phyloP scores from a whole-genome alignment of 2,888 invertebrate species.

The Chelonus formosanus region DNA sequence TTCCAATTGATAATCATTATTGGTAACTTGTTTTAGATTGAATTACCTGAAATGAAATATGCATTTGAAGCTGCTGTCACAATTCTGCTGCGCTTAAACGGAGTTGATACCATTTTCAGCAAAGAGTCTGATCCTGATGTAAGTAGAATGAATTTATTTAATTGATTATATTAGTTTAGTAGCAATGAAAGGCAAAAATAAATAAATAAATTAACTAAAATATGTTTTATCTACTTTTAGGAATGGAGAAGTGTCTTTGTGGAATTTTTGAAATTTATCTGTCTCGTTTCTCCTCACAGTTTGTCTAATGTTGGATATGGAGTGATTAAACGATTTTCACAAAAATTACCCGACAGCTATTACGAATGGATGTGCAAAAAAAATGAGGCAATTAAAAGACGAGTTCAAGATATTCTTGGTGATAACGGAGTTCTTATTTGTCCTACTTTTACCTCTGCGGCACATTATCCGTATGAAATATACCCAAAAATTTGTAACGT shows the following conservation, averaged over 20 bases:
- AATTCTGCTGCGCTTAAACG: constrained; percentile 71
- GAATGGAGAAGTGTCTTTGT: constrained; percentile 71
- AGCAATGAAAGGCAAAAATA: too few species aligned
- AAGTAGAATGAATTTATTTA: background rate
- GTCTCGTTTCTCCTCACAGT: constrained; percentile 74
- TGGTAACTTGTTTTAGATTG: constrained; percentile 64
- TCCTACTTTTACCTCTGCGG: constrained; percentile 74
- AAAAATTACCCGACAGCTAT: constrained; percentile 68
- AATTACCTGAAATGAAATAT: constrained; percentile 73
- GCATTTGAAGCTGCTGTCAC: constrained; percentile 72
- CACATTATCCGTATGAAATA: constrained; percentile 75
- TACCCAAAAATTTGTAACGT: constrained; percentile 76
- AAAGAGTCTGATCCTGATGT: constrained; percentile 69
- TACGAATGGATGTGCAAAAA: constrained; percentile 68
- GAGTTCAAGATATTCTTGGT: constrained; percentile 71
- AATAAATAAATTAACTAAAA: background rate
- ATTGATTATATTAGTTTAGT: too few species aligned
- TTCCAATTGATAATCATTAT: constrained; percentile 17
- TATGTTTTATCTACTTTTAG: constrained; percentile 51
- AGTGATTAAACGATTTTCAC: constrained; percentile 71
- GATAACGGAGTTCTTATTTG: constrained; percentile 76
- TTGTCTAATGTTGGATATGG: constrained; percentile 73
- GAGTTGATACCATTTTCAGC: constrained; percentile 73
- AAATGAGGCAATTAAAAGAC: constrained; percentile 70
- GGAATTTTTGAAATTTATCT: constrained; percentile 73